These are phyloP conservation scores for Volucella inanis DNA, from an alignment of 2,888 invertebrate genomes.

Conservation along the genomic window DNA sequence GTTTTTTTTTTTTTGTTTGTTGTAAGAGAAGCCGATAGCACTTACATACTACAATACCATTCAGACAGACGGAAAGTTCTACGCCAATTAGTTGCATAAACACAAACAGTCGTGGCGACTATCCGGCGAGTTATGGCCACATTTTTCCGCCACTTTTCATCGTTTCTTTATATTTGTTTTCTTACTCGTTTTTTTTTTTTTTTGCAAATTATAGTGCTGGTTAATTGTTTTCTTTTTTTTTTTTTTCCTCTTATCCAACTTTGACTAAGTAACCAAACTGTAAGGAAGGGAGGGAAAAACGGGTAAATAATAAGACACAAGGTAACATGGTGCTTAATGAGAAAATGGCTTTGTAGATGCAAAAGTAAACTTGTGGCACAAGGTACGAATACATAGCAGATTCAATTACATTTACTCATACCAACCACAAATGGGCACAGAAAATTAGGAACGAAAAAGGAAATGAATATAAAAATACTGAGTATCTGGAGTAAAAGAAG, in stretches of 20 bases:
- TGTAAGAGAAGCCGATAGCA: background rate
- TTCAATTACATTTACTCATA: conserved; percentile 9
- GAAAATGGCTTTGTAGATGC: conserved; percentile 3
- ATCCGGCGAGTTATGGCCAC: background rate
- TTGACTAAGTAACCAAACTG: too few relatives aligned
- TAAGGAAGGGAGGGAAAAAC: too few relatives aligned
- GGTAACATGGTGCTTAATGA: conserved; percentile 15
- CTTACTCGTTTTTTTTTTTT: background rate
- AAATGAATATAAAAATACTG: conserved; percentile 1
- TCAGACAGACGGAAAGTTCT: background rate
- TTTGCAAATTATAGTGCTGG: conserved; percentile 2
- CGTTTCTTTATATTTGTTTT: background rate
- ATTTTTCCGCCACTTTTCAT: background rate
- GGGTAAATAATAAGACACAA: conserved; percentile 15
- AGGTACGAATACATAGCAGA: background rate
- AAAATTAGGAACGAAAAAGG: conserved; percentile 23
- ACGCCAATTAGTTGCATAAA: conserved; percentile 4
- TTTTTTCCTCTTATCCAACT: too few relatives aligned
- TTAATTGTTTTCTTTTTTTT: conserved; percentile 12
- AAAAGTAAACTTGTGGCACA: conserved; percentile 3
- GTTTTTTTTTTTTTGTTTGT: conserved; percentile 5
- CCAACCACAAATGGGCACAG: conserved; percentile 8
- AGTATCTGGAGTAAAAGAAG: background rate
- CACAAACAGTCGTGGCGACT: background rate
- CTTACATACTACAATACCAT: background rate